These are phyloP conservation scores for Pollenia labialis DNA, from an alignment of 2,888 invertebrate species.

Conservation along the genomic window DNA sequence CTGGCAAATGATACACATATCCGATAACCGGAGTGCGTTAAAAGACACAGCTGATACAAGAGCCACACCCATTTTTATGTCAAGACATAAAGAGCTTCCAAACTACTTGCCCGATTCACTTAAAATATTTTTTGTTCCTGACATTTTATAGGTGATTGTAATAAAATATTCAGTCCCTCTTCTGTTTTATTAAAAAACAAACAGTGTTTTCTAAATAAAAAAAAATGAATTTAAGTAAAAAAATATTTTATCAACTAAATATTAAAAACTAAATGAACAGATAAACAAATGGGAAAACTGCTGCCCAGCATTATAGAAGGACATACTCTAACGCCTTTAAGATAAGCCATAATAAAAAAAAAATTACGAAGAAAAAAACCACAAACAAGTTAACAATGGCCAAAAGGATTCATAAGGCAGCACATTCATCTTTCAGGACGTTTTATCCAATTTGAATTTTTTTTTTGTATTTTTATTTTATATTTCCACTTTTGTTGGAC, in stretches of 20 bases:
- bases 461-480: conserved; percentile 23
- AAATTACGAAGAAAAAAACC: background rate
- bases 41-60: too few relatives aligned
- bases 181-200: too few relatives aligned
- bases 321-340: conserved; percentile 32
- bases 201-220: background rate
- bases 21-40: too few relatives aligned
- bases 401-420: conserved; percentile 19
- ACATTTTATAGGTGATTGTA: too few relatives aligned
- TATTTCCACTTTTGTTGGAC: conserved; percentile 51
- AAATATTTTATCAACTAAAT: conserved; percentile 5
- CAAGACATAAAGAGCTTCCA: too few relatives aligned
- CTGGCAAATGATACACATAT: too few relatives aligned
- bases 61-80: too few relatives aligned
- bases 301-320: background rate
- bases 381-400: background rate
- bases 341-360: conserved; percentile 11
- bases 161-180: too few relatives aligned
- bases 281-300: background rate
- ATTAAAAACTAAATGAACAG: background rate
- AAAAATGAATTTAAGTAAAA: background rate
- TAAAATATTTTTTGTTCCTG: too few relatives aligned
- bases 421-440: conserved; percentile 34
- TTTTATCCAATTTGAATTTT: conserved; percentile 27
- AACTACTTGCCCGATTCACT: too few relatives aligned